Percentiles rank a stretch among this genome's conserved stretches.
These are phyloP conservation scores for Brachyistius frenatus DNA, from an alignment of 2,113 vertebrate genomes.

Conservation along the genomic window DNA sequence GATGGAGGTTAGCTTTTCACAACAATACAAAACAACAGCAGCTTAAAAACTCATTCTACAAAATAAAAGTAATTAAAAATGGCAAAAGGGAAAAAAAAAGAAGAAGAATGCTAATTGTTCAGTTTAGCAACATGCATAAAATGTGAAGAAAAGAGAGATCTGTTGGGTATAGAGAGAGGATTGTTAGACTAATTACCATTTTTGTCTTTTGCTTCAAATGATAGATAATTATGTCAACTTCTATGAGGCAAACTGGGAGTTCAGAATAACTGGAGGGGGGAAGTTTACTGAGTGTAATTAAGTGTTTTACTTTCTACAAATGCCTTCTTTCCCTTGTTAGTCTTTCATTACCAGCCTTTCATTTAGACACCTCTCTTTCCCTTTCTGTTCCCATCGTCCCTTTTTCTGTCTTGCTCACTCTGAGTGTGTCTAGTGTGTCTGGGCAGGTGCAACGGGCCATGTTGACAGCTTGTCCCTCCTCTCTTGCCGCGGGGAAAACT, in stretches of 20 bases:
- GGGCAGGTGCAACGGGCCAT: slow-evolving; percentile 78
- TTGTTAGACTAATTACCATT: slow-evolving; percentile 64
- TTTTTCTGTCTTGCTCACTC: slow-evolving; percentile 12
- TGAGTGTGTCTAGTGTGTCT: slow-evolving; percentile 35
- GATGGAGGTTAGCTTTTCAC: slow-evolving; percentile 64
- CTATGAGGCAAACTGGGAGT: slow-evolving; percentile 51
- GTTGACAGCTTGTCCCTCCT: slow-evolving; percentile 82
- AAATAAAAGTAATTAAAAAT: slow-evolving; percentile 74
- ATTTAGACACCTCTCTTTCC: slow-evolving; percentile 40
- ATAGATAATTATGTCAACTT: slow-evolving; percentile 71
- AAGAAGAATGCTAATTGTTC: slow-evolving; percentile 59
- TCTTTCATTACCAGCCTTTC: slow-evolving; percentile 46
- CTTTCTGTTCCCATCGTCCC: slow-evolving; percentile 13
- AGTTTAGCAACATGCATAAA: slow-evolving; percentile 46
- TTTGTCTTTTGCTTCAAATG: slow-evolving; percentile 54
- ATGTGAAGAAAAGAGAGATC: slow-evolving; percentile 17
- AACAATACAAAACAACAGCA: slow-evolving; percentile 50
- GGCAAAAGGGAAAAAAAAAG: slow-evolving; percentile 46
- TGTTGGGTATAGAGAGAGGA: slow-evolving; percentile 24
- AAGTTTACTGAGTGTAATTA: slow-evolving; percentile 61
- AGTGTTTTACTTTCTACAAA: slow-evolving; percentile 50
- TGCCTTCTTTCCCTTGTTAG: slow-evolving; percentile 34
- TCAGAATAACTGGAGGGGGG: slow-evolving; percentile 38
- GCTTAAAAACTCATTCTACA: slow-evolving; percentile 52
- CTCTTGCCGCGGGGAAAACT: slow-evolving; percentile 77